Conservation (phyloP, 1,140 invertebrate genomes). For the Asbolus verrucosus region DNA sequence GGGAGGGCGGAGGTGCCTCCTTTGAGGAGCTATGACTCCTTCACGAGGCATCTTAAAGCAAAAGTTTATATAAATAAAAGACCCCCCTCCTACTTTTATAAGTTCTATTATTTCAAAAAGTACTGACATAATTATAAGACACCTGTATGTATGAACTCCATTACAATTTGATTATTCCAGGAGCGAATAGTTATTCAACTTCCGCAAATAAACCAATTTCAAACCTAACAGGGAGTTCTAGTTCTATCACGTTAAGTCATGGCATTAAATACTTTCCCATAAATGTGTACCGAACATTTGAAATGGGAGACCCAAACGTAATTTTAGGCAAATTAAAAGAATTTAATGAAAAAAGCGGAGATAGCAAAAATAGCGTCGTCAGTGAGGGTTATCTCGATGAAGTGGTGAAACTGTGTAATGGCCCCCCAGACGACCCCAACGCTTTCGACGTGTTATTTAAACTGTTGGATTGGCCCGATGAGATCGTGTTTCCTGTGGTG, state of each 20-base stretch:
- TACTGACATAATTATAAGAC: too few relatives aligned
- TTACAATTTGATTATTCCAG: too few relatives aligned
- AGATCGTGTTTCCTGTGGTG: slow-evolving; percentile 87
- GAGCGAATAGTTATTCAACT: slow-evolving; percentile 70
- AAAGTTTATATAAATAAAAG: too few relatives aligned
- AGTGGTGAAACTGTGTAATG: slow-evolving; percentile 72
- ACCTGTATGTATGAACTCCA: too few relatives aligned
- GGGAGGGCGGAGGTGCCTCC: too few relatives aligned
- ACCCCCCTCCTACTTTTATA: too few relatives aligned
- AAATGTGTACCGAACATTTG: slow-evolving; percentile 65
- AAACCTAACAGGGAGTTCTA: too few relatives aligned
- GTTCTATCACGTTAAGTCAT: slow-evolving; percentile 31
- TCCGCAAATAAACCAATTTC: slow-evolving; percentile 38
- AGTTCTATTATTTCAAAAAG: too few relatives aligned
- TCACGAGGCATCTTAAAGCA: too few relatives aligned
- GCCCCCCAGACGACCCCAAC: slow-evolving; percentile 64
- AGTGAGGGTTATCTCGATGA: slow-evolving; percentile 70
- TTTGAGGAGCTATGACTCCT: too few relatives aligned
- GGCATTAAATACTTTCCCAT: slow-evolving; percentile 66
- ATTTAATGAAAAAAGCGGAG: slow-evolving; percentile 76
- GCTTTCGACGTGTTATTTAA: slow-evolving; percentile 73
- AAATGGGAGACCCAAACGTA: slow-evolving; percentile 64
- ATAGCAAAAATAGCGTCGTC: slow-evolving; percentile 65
- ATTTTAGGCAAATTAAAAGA: slow-evolving; percentile 77
- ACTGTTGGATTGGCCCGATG: slow-evolving; percentile 82